Evolutionary conservation across 1,140 invertebrate genomes (phyloP), one percentile per base, ranked within the genome.

Genomic region (Cephus cinctus): DNA sequence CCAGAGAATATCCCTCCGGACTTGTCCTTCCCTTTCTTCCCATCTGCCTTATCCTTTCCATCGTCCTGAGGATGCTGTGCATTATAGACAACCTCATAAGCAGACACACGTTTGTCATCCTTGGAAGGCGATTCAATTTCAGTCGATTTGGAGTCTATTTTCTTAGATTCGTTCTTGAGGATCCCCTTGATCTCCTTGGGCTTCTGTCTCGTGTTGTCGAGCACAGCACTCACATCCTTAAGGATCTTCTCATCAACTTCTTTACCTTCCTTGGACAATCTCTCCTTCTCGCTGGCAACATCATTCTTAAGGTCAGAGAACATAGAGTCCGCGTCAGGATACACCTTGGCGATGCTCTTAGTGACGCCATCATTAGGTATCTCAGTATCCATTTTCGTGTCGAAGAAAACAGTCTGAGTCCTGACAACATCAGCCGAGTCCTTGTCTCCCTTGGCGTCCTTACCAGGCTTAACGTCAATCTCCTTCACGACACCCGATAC

Each of bases 11-110:
- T 62, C 5, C 63, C 55, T 2, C 61, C 53, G 8, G 62, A 62
- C 47, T 75, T 75, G 9, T 77, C 71, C 38, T 75, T 76, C 4
- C 57, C 23, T 22, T 68, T 75, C 36, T 69, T 74, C 21, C 51
- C 51, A 15, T 72, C 70, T n/a, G 43, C 57, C 6, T 69, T 60
- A 22, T 68, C 60, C 4, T 63, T 67, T 0, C 41, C 36, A 12
- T 62, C 60, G 9, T 62, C 58, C 2, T 47, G 14, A 0, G 36
- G 14, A 27, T 64, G 51, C 8, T 61, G 54, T 21, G 43, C 59
- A 23, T 39, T 71, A 19, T 72, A 69, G 4, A 67, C 57, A 35
- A 50, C 57, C 50, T 73, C 69, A 40, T 73, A 68, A 9, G 58
- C 63, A 0, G 59, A 63, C 3, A 23, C 3, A 22, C 23, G 30